These are phyloP conservation scores for Brachyrhaphis roseni DNA, from an alignment of 2,797 vertebrate genomes.

Conservation along the genomic window DNA sequence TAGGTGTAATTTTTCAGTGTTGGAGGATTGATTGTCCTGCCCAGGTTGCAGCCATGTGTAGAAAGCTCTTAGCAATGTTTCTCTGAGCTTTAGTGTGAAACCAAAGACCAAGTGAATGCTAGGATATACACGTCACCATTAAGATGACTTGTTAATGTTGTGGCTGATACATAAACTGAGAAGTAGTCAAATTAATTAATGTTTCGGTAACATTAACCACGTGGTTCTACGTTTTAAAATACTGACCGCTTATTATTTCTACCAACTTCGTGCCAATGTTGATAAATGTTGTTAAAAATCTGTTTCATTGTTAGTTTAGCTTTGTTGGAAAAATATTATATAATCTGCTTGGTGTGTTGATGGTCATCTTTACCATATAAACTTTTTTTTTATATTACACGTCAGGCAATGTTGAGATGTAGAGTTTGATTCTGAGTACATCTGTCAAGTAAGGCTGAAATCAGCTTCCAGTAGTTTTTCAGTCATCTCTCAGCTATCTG, in stretches of 20 bases:
- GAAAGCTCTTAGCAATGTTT: background rate
- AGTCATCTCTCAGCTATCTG: constrained; percentile 5
- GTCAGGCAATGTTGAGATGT: constrained; percentile 1
- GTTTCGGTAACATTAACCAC: background rate
- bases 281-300: constrained; percentile 12
- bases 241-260: background rate
- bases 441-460: constrained; percentile 1
- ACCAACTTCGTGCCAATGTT: background rate
- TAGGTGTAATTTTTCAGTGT: background rate
- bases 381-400: background rate
- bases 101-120: background rate
- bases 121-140: background rate
- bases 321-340: background rate
- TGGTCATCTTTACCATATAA: background rate
- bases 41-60: background rate
- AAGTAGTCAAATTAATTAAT: background rate
- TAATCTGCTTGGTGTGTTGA: background rate
- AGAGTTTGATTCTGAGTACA: background rate
- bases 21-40: background rate
- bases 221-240: background rate
- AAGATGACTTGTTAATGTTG: background rate
- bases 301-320: background rate
- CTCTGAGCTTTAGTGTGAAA: background rate
- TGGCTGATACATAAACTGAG: background rate
- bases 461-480: background rate